A percentile compares a stretch with the other conserved stretches of the same genome.
Conservation (phyloP, 2,888 invertebrate species). For the Scaptodrosophila latifasciaeformis region DNA sequence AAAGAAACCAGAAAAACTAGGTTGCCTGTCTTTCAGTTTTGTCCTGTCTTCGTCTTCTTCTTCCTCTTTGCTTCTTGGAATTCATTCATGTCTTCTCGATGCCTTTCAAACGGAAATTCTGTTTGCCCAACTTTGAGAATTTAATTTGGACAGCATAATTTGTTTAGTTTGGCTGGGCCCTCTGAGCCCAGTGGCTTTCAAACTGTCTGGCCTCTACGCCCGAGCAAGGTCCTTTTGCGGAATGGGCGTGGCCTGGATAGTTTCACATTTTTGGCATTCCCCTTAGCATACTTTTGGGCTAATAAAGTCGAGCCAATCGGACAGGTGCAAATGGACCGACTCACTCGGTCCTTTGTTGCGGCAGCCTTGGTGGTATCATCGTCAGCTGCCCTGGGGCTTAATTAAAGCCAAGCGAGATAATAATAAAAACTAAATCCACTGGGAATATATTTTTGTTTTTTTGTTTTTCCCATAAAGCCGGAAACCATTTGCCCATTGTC, state of each 20-base stretch:
- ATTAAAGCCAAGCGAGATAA: slow-evolving; percentile 33
- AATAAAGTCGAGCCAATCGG: slow-evolving; percentile 42
- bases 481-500: background rate
- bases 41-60: too few species aligned
- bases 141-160: slow-evolving; percentile 35
- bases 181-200: slow-evolving; percentile 21
- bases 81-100: too few species aligned
- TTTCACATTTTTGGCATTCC: slow-evolving; percentile 32
- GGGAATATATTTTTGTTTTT: slow-evolving; percentile 25
- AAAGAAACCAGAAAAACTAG: slow-evolving; percentile 7
- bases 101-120: slow-evolving; percentile 29
- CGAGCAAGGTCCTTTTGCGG: background rate
- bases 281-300: slow-evolving; percentile 55
- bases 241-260: slow-evolving; percentile 26
- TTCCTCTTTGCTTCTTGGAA: slow-evolving; percentile 9
- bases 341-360: too few species aligned
- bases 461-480: background rate
- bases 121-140: slow-evolving; percentile 50
- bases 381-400: slow-evolving; percentile 32
- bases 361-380: too few species aligned
- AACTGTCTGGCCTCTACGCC: slow-evolving; percentile 27
- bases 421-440: slow-evolving; percentile 12
- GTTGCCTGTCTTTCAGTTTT: too few species aligned
- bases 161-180: too few species aligned
- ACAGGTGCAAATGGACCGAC: too few species aligned